phyloP scores from a whole-genome alignment of 2,888 invertebrate species.

The Ornithoptera priamus region DNA sequence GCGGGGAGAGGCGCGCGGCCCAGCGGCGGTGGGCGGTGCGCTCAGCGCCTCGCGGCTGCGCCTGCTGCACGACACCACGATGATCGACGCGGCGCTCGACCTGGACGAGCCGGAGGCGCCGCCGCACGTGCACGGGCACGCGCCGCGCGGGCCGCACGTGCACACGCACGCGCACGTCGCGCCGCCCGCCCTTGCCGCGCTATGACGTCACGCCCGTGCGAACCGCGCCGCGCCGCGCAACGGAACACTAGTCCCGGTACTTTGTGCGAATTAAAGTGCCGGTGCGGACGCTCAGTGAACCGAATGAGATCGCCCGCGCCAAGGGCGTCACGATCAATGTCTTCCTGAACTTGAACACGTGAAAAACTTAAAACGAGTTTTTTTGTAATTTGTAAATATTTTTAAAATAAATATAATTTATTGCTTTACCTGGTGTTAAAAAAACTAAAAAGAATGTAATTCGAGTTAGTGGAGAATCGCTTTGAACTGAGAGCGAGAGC shows the following conservation, averaged over 20 bases:
- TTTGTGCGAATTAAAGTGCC: not conserved
- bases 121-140: constrained; percentile 42
- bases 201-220: constrained; percentile 29
- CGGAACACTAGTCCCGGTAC: not conserved
- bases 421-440: no score
- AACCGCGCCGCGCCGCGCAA: not conserved
- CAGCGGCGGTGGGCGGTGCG: constrained; percentile 41
- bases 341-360: not conserved
- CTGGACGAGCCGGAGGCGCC: constrained; percentile 88
- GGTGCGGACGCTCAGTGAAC: not conserved
- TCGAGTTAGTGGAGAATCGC: no score
- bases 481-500: no score
- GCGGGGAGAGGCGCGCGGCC: constrained; percentile 32
- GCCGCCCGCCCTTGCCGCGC: constrained; percentile 33
- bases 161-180: constrained; percentile 33
- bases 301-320: not conserved
- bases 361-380: not conserved
- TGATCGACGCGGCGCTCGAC: constrained; percentile 94
- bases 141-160: constrained; percentile 33
- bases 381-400: no score
- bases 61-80: constrained; percentile 91
- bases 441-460: no score
- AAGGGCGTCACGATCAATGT: not conserved
- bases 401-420: no score
- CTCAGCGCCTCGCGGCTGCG: constrained; percentile 87